Conservation (phyloP, 2,888 invertebrate genomes). For the Eretmocerus hayati region DNA sequence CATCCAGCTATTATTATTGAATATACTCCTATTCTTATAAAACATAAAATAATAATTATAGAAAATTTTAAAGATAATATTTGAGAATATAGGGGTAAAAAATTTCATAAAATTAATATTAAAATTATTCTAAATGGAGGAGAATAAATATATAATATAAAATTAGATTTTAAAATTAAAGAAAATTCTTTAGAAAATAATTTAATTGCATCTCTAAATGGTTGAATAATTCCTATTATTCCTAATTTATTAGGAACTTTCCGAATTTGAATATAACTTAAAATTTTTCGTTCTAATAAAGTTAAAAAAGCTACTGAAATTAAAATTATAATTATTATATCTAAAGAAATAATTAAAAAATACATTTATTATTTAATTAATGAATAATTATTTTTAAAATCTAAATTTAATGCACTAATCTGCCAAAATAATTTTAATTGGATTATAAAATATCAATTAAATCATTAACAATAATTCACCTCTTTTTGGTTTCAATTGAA, state of each 20-base stretch:
- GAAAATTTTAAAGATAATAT: constrained; percentile 55
- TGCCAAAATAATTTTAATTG: constrained; percentile 54
- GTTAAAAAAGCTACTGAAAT: constrained; percentile 63
- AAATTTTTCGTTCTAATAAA: constrained; percentile 64
- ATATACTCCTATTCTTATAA: constrained; percentile 60
- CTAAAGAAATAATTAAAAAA: constrained; percentile 22
- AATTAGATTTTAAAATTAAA: constrained; percentile 55
- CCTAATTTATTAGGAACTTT: constrained; percentile 69
- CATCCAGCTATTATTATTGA: constrained; percentile 59
- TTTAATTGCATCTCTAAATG: constrained; percentile 67
- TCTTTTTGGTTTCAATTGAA: too few species aligned
- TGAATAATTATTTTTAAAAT: constrained; percentile 53
- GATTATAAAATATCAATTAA: too few species aligned
- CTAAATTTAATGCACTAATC: constrained; percentile 67
- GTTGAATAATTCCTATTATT: constrained; percentile 57
- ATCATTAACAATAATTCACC: too few species aligned
- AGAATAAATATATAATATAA: constrained; percentile 55
- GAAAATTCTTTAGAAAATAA: constrained; percentile 62
- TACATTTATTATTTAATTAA: constrained; percentile 38
- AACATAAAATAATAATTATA: constrained; percentile 59
- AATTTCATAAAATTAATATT: constrained; percentile 53
- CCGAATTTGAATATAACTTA: constrained; percentile 65
- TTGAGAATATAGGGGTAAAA: constrained; percentile 55
- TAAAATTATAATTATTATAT: constrained; percentile 49
- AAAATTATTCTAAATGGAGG: constrained; percentile 56